These are phyloP conservation scores for Zaprionus capensis DNA, from an alignment of 1,140 invertebrate species.

Conservation along the genomic window DNA sequence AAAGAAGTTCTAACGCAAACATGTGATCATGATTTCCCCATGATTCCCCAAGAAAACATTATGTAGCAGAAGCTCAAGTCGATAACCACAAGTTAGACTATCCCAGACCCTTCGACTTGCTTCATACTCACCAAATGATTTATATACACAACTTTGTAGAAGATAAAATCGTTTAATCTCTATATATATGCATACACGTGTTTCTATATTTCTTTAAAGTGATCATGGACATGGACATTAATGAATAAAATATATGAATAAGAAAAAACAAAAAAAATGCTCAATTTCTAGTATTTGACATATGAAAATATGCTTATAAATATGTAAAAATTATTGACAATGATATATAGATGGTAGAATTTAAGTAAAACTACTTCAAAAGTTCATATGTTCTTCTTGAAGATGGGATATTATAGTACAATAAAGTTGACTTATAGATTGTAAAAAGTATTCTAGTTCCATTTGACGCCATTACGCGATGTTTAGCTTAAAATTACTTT, in stretches of 20 bases:
- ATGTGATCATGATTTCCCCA: neutral
- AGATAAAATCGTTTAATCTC: slow-evolving; percentile 5
- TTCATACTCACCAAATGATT: slow-evolving; percentile 27
- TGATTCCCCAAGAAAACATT: neutral
- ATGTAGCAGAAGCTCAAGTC: neutral
- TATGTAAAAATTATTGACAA: slow-evolving; percentile 5
- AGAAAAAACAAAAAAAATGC: slow-evolving; percentile 31
- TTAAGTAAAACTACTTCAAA: neutral
- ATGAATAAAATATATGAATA: slow-evolving; percentile 10
- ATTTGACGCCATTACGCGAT: neutral
- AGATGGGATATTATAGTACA: slow-evolving; percentile 2
- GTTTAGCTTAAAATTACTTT: neutral
- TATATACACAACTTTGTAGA: slow-evolving; percentile 11
- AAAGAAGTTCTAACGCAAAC: neutral
- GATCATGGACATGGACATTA: slow-evolving; percentile 43
- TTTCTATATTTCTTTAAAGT: slow-evolving; percentile 52
- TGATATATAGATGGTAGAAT: neutral
- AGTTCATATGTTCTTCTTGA: neutral
- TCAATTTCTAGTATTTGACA: slow-evolving; percentile 6
- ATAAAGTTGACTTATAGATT: neutral
- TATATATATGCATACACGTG: neutral
- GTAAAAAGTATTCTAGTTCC: neutral
- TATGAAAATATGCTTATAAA: neutral
- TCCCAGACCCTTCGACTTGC: neutral
- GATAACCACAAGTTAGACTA: neutral